Base-by-base conservation (phyloP, 2,888 invertebrate genomes). In the Labia minor region DNA sequence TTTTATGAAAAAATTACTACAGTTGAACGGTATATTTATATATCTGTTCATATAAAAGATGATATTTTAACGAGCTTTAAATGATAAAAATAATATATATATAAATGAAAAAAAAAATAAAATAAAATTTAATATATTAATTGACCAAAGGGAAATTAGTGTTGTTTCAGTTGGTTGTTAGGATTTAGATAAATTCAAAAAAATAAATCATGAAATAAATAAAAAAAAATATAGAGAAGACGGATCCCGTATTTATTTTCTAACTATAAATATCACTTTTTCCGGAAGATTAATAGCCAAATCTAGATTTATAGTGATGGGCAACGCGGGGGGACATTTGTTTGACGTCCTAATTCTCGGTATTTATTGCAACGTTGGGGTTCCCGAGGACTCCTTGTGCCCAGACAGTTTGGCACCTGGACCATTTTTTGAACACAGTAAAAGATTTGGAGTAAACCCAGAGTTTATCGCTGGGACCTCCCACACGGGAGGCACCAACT, bases 291-390 rank as follows among this genome's bases (percentile, higher is more conserved):
- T 49, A 49, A 49, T 49, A 49, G 49, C 49, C 49, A 49, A 49
- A 49, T 49, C 49, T 49, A 49, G 49, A 49, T 49, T 49, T 49
- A 49, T 49, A 16, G 49, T 16, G 49, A 49, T 49, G 49, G n/a
- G 49, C 49, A 49, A 49, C 49, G 49, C 49, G 49, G 49, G 16
- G 49, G 49, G 49, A 49, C 49, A 49, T 49, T 49, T 16, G 49
- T 49, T 49, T 49, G 49, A 49, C 49, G 49, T 49, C 49, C 49
- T 49, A 49, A 49, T 49, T 49, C 49, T 49, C 49, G 49, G 49
- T 49, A 49, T 49, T 49, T 49, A 49, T 49, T 49, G 49, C 49
- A 49, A 49, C 49, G 49, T n/a, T 49, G 49, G 49, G 49, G 49
- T 49, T 49, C 49, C n/a, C 49, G 49, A 14, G 16, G 49, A 49